Base-by-base conservation (phyloP, 2,888 invertebrate species). In the Amphiduros pacificus region DNA sequence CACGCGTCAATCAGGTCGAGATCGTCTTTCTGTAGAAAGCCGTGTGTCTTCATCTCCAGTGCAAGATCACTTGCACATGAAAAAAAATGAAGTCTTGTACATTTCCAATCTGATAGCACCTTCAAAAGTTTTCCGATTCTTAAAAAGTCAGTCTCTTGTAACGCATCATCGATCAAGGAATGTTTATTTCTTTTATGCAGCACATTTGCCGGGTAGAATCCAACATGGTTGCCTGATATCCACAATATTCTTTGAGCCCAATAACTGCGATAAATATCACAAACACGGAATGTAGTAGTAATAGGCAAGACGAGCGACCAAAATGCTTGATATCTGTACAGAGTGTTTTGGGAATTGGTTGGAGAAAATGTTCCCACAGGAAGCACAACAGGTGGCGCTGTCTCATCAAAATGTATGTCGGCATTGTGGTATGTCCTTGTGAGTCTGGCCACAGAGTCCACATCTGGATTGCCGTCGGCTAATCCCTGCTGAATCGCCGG, bases 391-490 rank as follows among this genome's bases (percentile, higher is more conserved):
- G 71, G 63, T 17, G 76, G 76, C 14, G 73, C 68, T 17, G 56
- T 55, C 20, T 52, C 20, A 40, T 77, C 72, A 62, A 76, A 76
- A 11, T 56, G 61, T 29, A 74, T 54, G 36, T 71, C 60, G n/a
- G 40, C 50, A 36, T 65, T 66, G 22, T 29, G 32, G 36, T 56
- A 56, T 53, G 55, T 59, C 32, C 74, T 54, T 9, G 73, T 74
- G 48, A 76, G 65, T 55, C 76, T 49, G 60, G 67, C 74, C 9
- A 76, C 63, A 31, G 76, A 74, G 64, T 76, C 76, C 40, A 77
- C 70, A 63, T 76, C 76, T 1, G 76, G 76, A 56, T 76, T 75
- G 4, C 73, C 73, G 53, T 74, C 70, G 36, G 71, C 74, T 1
- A 77, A 51, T 6, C 74, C 72, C 60, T 76, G 76, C 52, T 76